These are phyloP conservation scores for Brienomyrus longianalis DNA, from an alignment of 2,113 vertebrate genomes.

Conservation along the genomic window DNA sequence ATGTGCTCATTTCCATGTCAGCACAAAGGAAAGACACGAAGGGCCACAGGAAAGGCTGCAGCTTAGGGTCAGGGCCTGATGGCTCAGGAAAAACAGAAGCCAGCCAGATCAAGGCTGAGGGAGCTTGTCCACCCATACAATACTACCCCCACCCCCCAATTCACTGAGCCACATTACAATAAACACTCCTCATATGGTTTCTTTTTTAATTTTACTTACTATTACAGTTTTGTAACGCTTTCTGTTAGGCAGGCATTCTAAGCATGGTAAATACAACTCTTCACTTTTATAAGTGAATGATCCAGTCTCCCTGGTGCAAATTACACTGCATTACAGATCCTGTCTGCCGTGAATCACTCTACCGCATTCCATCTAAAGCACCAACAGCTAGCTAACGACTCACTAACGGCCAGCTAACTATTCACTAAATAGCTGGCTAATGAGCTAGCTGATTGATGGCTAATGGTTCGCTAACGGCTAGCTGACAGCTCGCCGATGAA, in stretches of 20 bases:
- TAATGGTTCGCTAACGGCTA: not conserved
- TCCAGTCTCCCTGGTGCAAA: not conserved
- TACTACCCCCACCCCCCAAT: not conserved
- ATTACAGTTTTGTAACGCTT: not conserved
- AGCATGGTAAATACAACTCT: not conserved
- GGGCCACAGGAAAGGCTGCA: not conserved
- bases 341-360: not conserved
- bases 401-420: not conserved
- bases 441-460: not conserved
- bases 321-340: not conserved
- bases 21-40: not conserved
- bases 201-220: not conserved
- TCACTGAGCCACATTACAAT: not conserved
- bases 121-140: not conserved
- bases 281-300: not conserved
- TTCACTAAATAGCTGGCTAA: not conserved
- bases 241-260: not conserved
- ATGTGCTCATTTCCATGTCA: not conserved
- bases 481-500: not conserved
- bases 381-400: not conserved
- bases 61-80: not conserved
- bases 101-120: not conserved
- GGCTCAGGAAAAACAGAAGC: not conserved
- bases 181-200: not conserved
- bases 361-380: not conserved